Evolutionary conservation across 2,797 vertebrate genomes (phyloP), one percentile per base, ranked within the genome.

Genomic region (Tinamus major): DNA sequence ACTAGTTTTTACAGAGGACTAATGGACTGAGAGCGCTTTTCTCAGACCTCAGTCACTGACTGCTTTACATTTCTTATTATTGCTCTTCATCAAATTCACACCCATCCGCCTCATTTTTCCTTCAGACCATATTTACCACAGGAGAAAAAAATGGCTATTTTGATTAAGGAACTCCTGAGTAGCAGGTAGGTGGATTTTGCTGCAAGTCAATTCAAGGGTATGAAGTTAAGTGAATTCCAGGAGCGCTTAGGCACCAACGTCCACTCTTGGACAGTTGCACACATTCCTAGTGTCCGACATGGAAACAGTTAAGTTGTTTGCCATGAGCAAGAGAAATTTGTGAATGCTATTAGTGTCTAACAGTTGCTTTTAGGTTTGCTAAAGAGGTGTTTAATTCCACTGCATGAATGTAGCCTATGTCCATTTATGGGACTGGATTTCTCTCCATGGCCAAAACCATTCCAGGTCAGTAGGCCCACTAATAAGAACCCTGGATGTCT

Each of bases 401-500:
- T 41, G 3, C 29, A 61, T 33, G 8, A 65, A 46, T 35, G n/a
- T 65, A 84, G 26, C 10, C 35, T 26, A 8, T 41, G 37, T 14
- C 20, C 10, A 13, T 56, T 69, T 81, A 51, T 42, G 46, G 17
- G 27, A 58, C 23, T 29, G 33, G 27, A 10, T 13, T 78, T 81
- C 27, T 70, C 27, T 39, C 42, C 58, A 31, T 20, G 53, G 16
- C 21, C 6, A 26, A 74, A 20, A 58, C 13, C 27, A 4, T 68
- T 74, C n/a, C 42, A 41, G 31, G 5, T 24, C 49, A 62, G 58
- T 33, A 13, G 46, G 10, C 16, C 23, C 0, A 3, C 20, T 53
- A 63, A 51, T 5, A 39, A 39, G 13, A 62, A 14, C 44, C 0
- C 0, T 55, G 1, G 0, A 9, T n/a, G 10, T 71, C 44, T 67